Base-by-base conservation (phyloP, 1,140 invertebrate genomes). In the Dendrolimus punctatus region DNA sequence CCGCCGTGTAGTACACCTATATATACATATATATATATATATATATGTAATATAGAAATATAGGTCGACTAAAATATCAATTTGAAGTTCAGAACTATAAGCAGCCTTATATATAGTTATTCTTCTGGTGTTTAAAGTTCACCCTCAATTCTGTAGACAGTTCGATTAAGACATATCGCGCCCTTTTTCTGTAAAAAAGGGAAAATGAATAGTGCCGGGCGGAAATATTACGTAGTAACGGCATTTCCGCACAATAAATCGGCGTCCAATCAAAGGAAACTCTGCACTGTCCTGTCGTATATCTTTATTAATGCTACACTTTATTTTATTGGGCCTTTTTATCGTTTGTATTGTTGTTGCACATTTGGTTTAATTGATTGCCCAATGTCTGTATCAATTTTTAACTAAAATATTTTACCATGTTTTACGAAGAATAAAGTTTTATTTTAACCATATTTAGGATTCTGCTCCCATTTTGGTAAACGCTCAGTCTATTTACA, bases 211-310 rank as follows among this genome's bases (percentile, higher is more conserved):
- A 76, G 73, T 73, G 62, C 66, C 57, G 73, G 62, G 74, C 79
- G 80, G 80, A 84, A 84, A 84, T 84, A 86, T 86, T 86, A 83
- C 79, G 52, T 62, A 81, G 73, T 81, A 82, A 83, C 82, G 72
- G 79, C 73, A 80, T 85, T 85, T 85, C 82, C 82, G 82, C 82
- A 75, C 82, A 80, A 85, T 85, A 85, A 85, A 85, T 85, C 73
- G 74, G 73, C 70, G 71, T 69, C 80, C 79, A 85, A 84, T 85
- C 80, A 82, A 82, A 81, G 75, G 80, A 79, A 76, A 69, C 70
- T 70, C 71, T 53, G 68, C 66, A 64, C 64, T 62, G 68, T 54
- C 57, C 64, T 55, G 61, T 59, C 76, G 71, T 75, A 75, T 78
- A 76, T 81, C 76, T 83, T 67, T 85, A 80, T 81, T 85, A 82